phyloP scores from a whole-genome alignment of 2,113 vertebrate species.

The Alouatta palliata region DNA sequence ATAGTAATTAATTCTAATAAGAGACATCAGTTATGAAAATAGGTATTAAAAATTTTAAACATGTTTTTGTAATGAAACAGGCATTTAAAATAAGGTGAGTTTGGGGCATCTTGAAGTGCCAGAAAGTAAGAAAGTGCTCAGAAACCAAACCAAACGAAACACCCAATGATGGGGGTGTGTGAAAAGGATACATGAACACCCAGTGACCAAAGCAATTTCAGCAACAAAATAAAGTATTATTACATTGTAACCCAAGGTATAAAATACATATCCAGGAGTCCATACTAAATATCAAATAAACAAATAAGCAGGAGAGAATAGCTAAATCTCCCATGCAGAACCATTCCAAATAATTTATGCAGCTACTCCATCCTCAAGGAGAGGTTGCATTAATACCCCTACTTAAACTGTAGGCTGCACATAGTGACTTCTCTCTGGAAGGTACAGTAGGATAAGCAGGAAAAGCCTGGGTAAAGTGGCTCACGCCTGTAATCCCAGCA shows the following conservation, averaged over 20 bases:
- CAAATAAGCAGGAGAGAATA: not conserved
- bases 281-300: not conserved
- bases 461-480: not conserved
- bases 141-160: conserved; percentile 23
- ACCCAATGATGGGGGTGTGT: not conserved
- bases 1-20: conserved; percentile 17
- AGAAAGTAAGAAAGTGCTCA: conserved; percentile 28
- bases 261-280: not conserved
- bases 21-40: not conserved
- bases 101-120: not conserved
- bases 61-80: not conserved
- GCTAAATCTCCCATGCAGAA: not conserved
- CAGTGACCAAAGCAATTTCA: not conserved
- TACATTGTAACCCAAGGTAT: not conserved
- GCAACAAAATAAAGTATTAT: conserved; percentile 2
- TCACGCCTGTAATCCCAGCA: no score
- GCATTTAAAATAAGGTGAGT: not conserved
- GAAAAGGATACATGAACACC: not conserved
- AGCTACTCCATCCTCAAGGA: not conserved
- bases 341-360: not conserved
- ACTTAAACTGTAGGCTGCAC: not conserved
- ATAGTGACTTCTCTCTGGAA: not conserved
- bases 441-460: not conserved
- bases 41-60: not conserved
- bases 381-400: not conserved